phyloP scores from a whole-genome alignment of 2,888 invertebrate genomes.

The Crematogaster levior region DNA sequence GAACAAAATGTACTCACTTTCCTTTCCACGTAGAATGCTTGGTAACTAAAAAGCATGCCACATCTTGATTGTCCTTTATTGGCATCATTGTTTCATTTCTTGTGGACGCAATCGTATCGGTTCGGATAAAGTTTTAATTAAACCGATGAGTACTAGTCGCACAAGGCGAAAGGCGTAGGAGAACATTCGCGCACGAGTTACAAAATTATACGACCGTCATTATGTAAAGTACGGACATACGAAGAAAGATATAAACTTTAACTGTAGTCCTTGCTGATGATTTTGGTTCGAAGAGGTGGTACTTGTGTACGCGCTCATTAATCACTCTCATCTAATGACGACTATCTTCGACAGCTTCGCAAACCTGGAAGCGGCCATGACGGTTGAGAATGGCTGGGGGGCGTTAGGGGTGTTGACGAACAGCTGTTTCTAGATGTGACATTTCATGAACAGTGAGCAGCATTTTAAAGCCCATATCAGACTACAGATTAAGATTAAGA shows the following conservation, averaged over 20 bases:
- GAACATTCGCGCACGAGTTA: slow-evolving; percentile 66
- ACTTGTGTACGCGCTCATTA: slow-evolving; percentile 60
- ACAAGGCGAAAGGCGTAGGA: slow-evolving; percentile 66
- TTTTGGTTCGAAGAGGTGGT: slow-evolving; percentile 27
- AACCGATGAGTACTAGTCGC: slow-evolving; percentile 70
- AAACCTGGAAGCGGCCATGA: slow-evolving; percentile 81
- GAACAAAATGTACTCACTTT: slow-evolving; percentile 88
- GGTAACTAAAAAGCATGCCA: slow-evolving; percentile 98
- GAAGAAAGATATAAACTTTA: neutral
- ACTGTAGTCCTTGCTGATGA: slow-evolving; percentile 31
- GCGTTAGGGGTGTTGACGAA: slow-evolving; percentile 72
- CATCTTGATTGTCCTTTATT: slow-evolving; percentile 97
- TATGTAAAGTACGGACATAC: slow-evolving; percentile 10
- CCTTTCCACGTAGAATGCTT: slow-evolving; percentile 99
- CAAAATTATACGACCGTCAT: slow-evolving; percentile 58
- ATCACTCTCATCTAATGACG: slow-evolving; percentile 68
- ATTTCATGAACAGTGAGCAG: no score
- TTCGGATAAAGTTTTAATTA: slow-evolving; percentile 60
- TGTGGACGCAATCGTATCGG: slow-evolving; percentile 76
- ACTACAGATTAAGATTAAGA: no score
- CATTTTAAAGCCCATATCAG: no score
- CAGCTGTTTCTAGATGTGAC: slow-evolving; percentile 77
- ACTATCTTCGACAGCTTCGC: slow-evolving; percentile 75
- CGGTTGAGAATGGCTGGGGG: slow-evolving; percentile 54
- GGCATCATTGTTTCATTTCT: slow-evolving; percentile 91